Evolutionary conservation across 53 echinoderm and acorn worm species (phyloP).

Genomic region (Crossaster papposus): DNA sequence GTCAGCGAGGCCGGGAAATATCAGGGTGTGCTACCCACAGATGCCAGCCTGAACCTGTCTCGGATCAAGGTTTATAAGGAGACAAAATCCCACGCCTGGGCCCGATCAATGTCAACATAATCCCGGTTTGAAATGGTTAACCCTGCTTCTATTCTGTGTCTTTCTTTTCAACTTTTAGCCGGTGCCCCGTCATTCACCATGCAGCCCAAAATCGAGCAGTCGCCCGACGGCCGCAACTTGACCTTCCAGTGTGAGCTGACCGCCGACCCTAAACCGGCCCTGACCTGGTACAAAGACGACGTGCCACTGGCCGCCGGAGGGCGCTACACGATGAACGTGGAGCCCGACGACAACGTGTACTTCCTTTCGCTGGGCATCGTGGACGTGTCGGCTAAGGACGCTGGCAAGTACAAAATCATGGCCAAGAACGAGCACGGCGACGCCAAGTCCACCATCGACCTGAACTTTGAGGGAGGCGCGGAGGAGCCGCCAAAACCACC

Average conservation of each 20-base stretch:
- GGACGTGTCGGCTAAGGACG: slow-evolving; percentile 83
- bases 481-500: slow-evolving; percentile 51
- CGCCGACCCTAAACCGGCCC: slow-evolving; percentile 88
- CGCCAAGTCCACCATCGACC: slow-evolving; percentile 94
- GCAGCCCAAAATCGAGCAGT: slow-evolving; percentile 92
- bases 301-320: slow-evolving; percentile 70
- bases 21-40: too few relatives aligned
- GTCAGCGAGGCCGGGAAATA: too few relatives aligned
- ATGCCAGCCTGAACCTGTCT: too few relatives aligned
- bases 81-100: too few relatives aligned
- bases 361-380: slow-evolving; percentile 72
- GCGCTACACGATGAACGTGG: slow-evolving; percentile 73
- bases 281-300: slow-evolving; percentile 88
- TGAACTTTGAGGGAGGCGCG: slow-evolving; percentile 88
- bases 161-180: slow-evolving; percentile 58
- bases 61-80: too few relatives aligned
- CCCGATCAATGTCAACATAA: too few relatives aligned
- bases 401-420: slow-evolving; percentile 88
- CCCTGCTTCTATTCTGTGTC: not conserved
- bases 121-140: not conserved
- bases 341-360: slow-evolving; percentile 69
- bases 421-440: slow-evolving; percentile 93
- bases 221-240: slow-evolving; percentile 78
- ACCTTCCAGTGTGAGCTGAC: slow-evolving; percentile 91
- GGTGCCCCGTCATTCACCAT: slow-evolving; percentile 92